Percentiles rank a stretch among this genome's conserved stretches.
These are phyloP conservation scores for Ophion costatus DNA, from an alignment of 2,888 invertebrate species.

Conservation along the genomic window DNA sequence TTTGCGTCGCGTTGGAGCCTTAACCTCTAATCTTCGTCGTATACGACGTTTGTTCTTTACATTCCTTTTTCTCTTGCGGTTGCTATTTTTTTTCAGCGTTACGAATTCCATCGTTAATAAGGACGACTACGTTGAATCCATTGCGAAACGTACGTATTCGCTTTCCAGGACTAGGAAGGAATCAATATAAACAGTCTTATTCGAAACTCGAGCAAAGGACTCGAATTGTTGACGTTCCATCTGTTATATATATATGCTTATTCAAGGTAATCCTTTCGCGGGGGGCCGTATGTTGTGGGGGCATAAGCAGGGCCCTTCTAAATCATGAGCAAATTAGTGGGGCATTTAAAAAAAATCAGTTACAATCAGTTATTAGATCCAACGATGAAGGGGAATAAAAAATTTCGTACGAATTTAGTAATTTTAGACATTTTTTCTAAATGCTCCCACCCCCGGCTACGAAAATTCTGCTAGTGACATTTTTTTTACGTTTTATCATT, in stretches of 20 bases:
- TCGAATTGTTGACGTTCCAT: not conserved
- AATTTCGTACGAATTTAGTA: no score
- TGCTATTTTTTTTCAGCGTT: slow-evolving; percentile 70
- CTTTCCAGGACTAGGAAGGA: not conserved
- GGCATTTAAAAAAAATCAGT: no score
- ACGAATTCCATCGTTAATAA: slow-evolving; percentile 74
- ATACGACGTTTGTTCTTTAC: slow-evolving; percentile 72
- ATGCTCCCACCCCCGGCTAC: no score
- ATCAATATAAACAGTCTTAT: slow-evolving; percentile 22
- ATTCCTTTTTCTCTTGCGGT: slow-evolving; percentile 72
- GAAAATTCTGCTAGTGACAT: no score
- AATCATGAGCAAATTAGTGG: no score
- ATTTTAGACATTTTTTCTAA: no score
- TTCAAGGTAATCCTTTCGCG: no score
- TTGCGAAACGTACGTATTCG: slow-evolving; percentile 11
- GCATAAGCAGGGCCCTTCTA: no score
- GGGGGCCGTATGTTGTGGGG: no score
- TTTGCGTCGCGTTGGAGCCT: slow-evolving; percentile 68
- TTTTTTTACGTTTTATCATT: no score
- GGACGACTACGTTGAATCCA: slow-evolving; percentile 45
- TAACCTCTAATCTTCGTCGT: slow-evolving; percentile 78
- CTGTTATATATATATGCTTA: not conserved
- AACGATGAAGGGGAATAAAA: no score
- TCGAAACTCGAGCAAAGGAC: not conserved
- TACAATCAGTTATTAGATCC: no score